Percentiles rank a stretch among this genome's conserved stretches.
Conservation (phyloP, 2,888 invertebrate species). For the Phalera bucephala region DNA sequence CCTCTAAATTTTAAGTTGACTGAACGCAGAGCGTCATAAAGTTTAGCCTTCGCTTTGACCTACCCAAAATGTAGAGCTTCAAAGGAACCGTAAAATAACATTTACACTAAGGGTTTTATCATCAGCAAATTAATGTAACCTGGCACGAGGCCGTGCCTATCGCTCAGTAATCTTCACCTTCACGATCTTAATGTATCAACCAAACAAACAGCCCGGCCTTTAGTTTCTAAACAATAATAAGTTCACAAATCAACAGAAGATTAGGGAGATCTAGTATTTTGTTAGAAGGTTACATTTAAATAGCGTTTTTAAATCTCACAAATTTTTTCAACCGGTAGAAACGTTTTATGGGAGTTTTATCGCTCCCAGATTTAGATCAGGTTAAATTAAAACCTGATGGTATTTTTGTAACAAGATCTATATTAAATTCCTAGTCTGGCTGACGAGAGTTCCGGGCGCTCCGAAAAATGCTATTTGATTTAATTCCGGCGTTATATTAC, state of each 20-base stretch:
- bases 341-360: constrained; percentile 21
- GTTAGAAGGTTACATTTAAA: constrained; percentile 35
- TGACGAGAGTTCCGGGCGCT: not conserved
- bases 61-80: constrained; percentile 19
- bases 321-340: constrained; percentile 11
- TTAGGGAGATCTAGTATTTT: constrained; percentile 46
- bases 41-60: constrained; percentile 38
- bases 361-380: constrained; percentile 5
- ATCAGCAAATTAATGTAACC: constrained; percentile 41
- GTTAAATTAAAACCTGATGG: constrained; percentile 1
- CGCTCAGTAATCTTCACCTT: constrained; percentile 57
- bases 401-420: constrained; percentile 3
- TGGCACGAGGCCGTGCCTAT: constrained; percentile 49
- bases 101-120: constrained; percentile 8
- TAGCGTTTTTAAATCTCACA: constrained; percentile 14
- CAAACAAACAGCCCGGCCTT: constrained; percentile 49
- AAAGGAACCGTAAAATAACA: constrained; percentile 34
- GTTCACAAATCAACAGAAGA: constrained; percentile 49
- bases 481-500: no score
- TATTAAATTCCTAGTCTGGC: not conserved
- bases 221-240: constrained; percentile 54
- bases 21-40: constrained; percentile 21
- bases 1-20: not conserved
- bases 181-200: constrained; percentile 45
- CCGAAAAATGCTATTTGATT: not conserved